phyloP scores from a whole-genome alignment of 2,797 vertebrate species.

The Hydrophis major region DNA sequence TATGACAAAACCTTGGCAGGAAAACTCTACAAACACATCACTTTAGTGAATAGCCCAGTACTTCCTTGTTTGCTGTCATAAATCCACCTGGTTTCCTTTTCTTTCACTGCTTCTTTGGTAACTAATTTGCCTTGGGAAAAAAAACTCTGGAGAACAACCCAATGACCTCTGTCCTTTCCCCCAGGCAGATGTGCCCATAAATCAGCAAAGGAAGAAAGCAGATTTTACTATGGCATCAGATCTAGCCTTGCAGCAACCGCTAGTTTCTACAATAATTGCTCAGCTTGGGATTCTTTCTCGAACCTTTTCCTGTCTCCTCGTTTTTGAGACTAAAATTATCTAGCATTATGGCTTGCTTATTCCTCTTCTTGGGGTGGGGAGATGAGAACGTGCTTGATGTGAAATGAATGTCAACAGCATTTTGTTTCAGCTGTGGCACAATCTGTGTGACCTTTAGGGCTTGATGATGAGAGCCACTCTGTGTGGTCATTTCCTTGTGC shows the following conservation, averaged over 20 bases:
- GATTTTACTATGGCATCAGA: background rate
- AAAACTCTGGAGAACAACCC: conserved; percentile 1
- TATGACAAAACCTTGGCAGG: background rate
- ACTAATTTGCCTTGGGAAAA: background rate
- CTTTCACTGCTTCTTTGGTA: conserved; percentile 9
- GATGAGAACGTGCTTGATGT: background rate
- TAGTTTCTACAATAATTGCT: background rate
- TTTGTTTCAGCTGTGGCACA: background rate
- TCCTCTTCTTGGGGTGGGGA: background rate
- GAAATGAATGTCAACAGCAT: background rate
- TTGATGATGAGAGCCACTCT: background rate
- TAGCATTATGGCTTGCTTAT: background rate
- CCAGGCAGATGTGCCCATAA: conserved; percentile 48
- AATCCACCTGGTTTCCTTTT: conserved; percentile 30
- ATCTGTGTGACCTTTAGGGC: background rate
- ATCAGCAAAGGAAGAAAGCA: conserved; percentile 29
- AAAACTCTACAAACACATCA: background rate
- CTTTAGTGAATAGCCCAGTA: background rate
- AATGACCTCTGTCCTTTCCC: background rate
- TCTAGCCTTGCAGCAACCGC: conserved; percentile 29
- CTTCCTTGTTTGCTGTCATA: background rate
- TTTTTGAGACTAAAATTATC: background rate
- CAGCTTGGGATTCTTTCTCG: background rate
- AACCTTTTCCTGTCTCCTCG: background rate
- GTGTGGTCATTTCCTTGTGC: background rate